Evolutionary conservation across 30 jellyfish, hydroid and myxozoan species (phyloP).

Genomic region (Nemopilema nomurai): DNA sequence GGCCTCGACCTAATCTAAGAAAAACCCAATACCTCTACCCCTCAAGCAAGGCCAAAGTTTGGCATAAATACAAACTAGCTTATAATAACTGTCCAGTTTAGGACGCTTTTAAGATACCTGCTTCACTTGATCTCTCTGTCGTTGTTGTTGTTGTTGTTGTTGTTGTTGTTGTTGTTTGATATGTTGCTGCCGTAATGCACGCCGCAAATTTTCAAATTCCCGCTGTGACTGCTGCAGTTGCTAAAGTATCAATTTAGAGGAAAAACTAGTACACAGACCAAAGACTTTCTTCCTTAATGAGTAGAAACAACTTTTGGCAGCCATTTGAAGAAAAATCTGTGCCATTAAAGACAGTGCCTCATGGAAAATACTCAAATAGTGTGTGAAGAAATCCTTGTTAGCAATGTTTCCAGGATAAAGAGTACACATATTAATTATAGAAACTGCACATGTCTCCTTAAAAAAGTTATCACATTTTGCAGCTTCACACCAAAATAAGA

Average conservation of each 20-base stretch:
- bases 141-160: background rate
- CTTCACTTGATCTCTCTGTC: background rate
- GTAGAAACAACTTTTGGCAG: background rate
- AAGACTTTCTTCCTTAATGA: background rate
- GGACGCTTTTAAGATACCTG: background rate
- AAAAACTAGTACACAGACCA: background rate
- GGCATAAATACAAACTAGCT: background rate
- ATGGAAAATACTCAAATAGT: too few species aligned
- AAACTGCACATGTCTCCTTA: too few species aligned
- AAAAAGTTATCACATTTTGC: too few species aligned
- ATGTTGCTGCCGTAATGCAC: background rate
- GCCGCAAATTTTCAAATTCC: background rate
- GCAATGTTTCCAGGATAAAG: too few species aligned
- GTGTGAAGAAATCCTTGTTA: too few species aligned
- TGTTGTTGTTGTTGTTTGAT: slow-evolving; percentile 20
- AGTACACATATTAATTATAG: too few species aligned
- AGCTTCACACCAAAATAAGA: too few species aligned
- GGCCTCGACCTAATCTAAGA: too few species aligned
- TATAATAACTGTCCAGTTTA: background rate
- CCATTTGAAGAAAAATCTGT: background rate
- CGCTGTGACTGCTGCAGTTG: background rate
- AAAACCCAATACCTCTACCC: background rate
- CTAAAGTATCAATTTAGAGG: background rate
- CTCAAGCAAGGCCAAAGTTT: background rate
- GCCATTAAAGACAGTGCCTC: background rate